A percentile compares a stretch with the other conserved stretches of the same genome.
Conservation (phyloP, 2,797 vertebrate species). For the Chelidonichthys spinosus region DNA sequence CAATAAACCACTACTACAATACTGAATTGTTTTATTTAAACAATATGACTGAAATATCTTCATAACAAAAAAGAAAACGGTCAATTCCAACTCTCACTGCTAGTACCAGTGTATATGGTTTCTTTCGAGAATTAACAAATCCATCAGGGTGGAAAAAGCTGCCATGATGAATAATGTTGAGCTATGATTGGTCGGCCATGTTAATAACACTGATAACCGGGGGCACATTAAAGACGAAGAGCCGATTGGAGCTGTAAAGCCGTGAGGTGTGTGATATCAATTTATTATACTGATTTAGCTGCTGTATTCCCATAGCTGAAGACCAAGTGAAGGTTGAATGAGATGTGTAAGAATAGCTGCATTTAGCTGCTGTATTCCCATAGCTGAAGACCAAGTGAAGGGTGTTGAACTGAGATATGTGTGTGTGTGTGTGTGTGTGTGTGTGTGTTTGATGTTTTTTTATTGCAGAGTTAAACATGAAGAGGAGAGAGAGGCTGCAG, state of each 20-base stretch:
- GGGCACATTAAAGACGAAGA: constrained; percentile 43
- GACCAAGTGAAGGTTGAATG: constrained; percentile 10
- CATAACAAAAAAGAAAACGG: neutral
- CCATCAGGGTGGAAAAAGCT: too few relatives aligned
- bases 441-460: neutral
- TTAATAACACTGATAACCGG: constrained; percentile 35
- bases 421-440: neutral
- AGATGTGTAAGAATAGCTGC: too few relatives aligned
- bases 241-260: constrained; percentile 26
- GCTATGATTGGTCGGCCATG: constrained; percentile 28
- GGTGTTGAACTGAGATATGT: neutral
- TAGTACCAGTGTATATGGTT: neutral
- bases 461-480: neutral
- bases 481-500: neutral
- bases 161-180: too few relatives aligned
- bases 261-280: constrained; percentile 25
- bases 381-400: constrained; percentile 12
- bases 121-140: too few relatives aligned
- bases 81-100: neutral
- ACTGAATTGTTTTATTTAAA: neutral
- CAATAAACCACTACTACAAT: neutral
- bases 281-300: constrained; percentile 46
- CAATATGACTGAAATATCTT: too few relatives aligned
- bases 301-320: constrained; percentile 26
- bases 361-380: constrained; percentile 39